Conservation (phyloP, 1,140 invertebrate genomes). For the Nasonia vitripennis region DNA sequence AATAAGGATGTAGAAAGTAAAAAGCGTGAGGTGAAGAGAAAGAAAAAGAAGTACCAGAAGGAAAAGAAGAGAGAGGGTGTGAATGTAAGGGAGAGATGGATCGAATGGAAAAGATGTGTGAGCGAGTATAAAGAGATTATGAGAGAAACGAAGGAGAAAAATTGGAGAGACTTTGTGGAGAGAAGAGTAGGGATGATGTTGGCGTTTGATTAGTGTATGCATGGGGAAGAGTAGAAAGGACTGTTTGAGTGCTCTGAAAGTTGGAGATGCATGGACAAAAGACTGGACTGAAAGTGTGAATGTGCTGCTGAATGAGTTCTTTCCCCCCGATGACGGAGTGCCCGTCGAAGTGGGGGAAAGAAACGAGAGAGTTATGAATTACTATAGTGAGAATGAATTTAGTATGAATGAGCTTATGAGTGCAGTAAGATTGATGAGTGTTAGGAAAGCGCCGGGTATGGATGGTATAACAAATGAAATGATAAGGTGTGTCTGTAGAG, state of each 20-base stretch:
- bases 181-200: background rate
- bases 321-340: too few species aligned
- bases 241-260: background rate
- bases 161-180: slow-evolving; percentile 31
- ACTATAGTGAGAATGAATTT: too few species aligned
- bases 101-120: background rate
- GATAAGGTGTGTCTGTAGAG: too few species aligned
- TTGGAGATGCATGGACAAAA: background rate
- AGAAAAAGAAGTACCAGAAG: background rate
- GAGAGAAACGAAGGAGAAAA: background rate
- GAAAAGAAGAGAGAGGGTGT: background rate
- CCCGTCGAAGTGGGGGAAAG: too few species aligned
- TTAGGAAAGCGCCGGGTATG: too few species aligned
- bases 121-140: background rate
- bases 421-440: too few species aligned
- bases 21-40: background rate
- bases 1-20: background rate
- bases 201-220: background rate
- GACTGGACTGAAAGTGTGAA: slow-evolving; percentile 15
- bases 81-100: background rate
- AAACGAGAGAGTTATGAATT: too few species aligned
- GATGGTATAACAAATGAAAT: too few species aligned
- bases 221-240: background rate
- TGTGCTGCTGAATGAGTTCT: slow-evolving; percentile 8
- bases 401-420: too few species aligned